phyloP scores from a whole-genome alignment of 1,140 invertebrate genomes.

The Meloidogyne chitwoodi region DNA sequence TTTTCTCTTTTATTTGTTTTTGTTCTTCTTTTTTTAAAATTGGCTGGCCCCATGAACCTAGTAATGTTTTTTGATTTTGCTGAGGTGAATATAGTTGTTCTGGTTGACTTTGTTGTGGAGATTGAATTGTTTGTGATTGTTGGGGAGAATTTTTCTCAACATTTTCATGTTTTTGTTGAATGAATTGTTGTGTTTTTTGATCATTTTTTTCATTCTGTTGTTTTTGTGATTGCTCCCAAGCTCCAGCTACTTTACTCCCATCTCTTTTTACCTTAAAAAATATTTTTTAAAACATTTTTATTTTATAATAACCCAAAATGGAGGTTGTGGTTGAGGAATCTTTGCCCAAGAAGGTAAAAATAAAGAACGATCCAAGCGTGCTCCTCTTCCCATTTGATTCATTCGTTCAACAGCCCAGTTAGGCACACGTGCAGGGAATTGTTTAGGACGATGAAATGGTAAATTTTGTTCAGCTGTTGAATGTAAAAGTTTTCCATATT shows the following conservation, averaged over 20 bases:
- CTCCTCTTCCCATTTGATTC: constrained; percentile 10
- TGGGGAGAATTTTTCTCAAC: constrained; percentile 5
- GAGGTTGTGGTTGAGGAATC: constrained; percentile 26
- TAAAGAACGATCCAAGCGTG: constrained; percentile 7
- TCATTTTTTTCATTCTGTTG: constrained; percentile 10
- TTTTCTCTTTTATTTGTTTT: background rate
- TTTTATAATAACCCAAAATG: constrained; percentile 26
- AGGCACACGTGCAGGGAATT: constrained; percentile 18
- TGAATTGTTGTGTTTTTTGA: background rate
- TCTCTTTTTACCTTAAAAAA: background rate
- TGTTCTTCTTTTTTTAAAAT: background rate
- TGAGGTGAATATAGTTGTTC: background rate
- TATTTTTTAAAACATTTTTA: background rate
- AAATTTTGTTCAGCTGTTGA: constrained; percentile 9
- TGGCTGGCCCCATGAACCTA: background rate
- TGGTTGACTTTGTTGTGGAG: background rate
- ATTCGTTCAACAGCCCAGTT: constrained; percentile 19
- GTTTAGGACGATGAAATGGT: background rate
- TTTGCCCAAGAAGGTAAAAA: constrained; percentile 28
- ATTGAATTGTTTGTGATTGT: background rate
- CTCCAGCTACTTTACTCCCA: background rate
- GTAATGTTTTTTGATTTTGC: background rate
- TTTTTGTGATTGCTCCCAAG: background rate
- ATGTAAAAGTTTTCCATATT: background rate
- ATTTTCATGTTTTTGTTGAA: constrained; percentile 1